These are phyloP conservation scores for Eulacestoma nigropectus DNA, from an alignment of 2,113 vertebrate species.

Conservation along the genomic window DNA sequence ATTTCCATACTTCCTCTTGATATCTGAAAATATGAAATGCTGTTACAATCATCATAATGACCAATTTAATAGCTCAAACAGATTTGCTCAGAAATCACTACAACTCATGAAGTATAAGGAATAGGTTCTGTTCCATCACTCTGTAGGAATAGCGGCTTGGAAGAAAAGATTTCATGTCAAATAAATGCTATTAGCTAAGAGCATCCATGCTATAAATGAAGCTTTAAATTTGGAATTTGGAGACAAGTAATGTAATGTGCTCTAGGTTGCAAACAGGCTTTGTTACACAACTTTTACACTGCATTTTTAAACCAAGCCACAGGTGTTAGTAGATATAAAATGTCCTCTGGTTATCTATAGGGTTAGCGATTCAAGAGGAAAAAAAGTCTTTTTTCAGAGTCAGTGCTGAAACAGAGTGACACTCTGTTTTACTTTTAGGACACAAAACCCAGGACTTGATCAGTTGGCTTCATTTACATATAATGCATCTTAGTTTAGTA, in stretches of 20 bases:
- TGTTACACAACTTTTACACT: neutral
- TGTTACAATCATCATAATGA: neutral
- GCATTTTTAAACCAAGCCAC: neutral
- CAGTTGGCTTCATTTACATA: neutral
- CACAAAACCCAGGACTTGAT: neutral
- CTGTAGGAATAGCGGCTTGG: neutral
- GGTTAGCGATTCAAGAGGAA: neutral
- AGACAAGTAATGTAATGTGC: neutral
- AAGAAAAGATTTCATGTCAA: neutral
- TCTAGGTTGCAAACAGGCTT: neutral
- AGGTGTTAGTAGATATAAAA: neutral
- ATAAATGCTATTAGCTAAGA: neutral
- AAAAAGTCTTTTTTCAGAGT: neutral
- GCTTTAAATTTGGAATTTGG: neutral
- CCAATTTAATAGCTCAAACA: neutral
- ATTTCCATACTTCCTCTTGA: neutral
- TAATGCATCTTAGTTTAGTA: neutral
- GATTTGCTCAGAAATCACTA: neutral
- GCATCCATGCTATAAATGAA: neutral
- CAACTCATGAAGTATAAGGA: neutral
- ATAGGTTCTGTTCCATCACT: neutral
- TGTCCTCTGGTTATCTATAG: neutral
- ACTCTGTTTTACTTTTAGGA: neutral
- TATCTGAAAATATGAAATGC: neutral
- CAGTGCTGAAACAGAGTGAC: neutral